These are phyloP conservation scores for Herpetotheres cachinnans DNA, from an alignment of 2,113 vertebrate species.

Conservation along the genomic window DNA sequence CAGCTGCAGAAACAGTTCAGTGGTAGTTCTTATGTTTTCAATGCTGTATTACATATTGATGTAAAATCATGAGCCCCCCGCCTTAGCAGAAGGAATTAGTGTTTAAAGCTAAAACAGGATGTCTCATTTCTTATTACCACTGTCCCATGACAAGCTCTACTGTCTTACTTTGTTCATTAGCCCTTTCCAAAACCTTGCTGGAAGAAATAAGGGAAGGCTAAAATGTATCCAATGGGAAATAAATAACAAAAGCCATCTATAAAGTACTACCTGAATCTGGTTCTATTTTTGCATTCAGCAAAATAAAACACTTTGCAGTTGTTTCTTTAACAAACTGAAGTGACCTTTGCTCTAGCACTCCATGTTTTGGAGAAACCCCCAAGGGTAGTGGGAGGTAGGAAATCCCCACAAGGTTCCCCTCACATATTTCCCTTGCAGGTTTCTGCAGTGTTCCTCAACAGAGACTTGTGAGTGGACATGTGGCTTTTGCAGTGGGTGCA, in stretches of 20 bases:
- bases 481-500: background rate
- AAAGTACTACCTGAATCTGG: background rate
- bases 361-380: slow-evolving; percentile 6
- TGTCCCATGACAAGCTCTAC: background rate
- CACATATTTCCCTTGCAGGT: background rate
- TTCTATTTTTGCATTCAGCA: background rate
- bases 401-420: slow-evolving; percentile 51
- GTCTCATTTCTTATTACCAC: background rate
- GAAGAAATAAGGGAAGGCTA: background rate
- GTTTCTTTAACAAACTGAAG: background rate
- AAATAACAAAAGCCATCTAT: background rate
- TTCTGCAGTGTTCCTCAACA: slow-evolving; percentile 5
- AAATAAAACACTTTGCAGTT: background rate
- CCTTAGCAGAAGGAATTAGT: background rate
- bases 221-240: background rate
- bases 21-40: background rate
- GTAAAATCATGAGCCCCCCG: background rate
- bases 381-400: slow-evolving; percentile 33
- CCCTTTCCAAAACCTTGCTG: background rate
- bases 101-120: background rate
- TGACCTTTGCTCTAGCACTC: background rate
- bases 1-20: background rate
- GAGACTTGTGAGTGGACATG: background rate
- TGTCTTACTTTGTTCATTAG: background rate
- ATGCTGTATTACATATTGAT: background rate